Base-by-base conservation (phyloP, 2,113 vertebrate genomes). In the Daubentonia madagascariensis region DNA sequence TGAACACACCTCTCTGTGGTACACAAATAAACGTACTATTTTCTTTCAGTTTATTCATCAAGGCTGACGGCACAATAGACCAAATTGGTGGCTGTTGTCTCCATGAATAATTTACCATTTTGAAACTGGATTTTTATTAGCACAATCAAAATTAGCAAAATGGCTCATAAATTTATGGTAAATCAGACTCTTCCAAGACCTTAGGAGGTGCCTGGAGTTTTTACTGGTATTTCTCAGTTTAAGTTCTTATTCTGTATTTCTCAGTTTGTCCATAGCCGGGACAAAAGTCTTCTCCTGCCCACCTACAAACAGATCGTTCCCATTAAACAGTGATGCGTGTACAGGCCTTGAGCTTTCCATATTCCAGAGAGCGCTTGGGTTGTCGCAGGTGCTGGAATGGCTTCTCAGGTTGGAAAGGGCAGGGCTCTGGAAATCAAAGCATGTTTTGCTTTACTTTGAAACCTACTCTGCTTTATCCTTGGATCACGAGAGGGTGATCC, bases 311-410 rank as follows among this genome's bases (percentile, higher is more conserved):
- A 40, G 28, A 5, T 11, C 8, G 23, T 43, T 12, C 5, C 40
- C 13, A 10, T 40, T 73, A 8, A 7, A 6, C 0, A 0, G 12
- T 3, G 72, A 45, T 8, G 25, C 1, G 30, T 2, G 43, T 4
- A 0, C 1, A 0, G 11, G 59, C 5, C 37, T 40, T 13, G 28
- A 30, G 13, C 17, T 9, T 10, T 10, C 3, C 0, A 8, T 10
- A 4, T 16, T 50, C 40, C 0, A 11, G 17, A 13, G 37, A 14
- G 6, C 18, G 1, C 28, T 5, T 2, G 22, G 0, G 4, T 32
- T 43, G 17, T 37, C 1, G 0, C 16, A 22, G 18, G 2, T 11
- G 1, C n/a, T 1, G 23, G 25, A 65, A 17, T 25, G 5, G 4
- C 79, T 45, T 0, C 32, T 32, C 30, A 4, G 0, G 8, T 1